These are phyloP conservation scores for Ophioninae sp. DNA, from an alignment of 2,888 invertebrate genomes.

Conservation along the genomic window DNA sequence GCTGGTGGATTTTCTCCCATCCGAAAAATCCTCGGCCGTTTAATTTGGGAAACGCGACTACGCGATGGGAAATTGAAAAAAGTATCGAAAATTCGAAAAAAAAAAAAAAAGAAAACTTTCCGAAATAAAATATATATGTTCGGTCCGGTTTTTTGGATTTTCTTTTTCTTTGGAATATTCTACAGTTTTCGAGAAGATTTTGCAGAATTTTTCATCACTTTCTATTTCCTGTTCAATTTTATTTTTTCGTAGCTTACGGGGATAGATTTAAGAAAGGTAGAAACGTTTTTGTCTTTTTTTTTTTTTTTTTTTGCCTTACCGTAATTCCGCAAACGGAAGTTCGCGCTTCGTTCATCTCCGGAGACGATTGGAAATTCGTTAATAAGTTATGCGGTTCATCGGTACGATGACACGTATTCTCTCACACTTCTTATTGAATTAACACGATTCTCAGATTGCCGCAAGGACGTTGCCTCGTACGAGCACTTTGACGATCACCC, in stretches of 20 bases:
- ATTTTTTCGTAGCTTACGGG: background rate
- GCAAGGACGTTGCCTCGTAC: slow-evolving; percentile 34
- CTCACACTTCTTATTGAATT: slow-evolving; percentile 43
- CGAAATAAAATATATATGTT: too few species aligned
- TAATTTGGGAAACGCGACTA: background rate
- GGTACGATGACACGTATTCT: slow-evolving; percentile 50
- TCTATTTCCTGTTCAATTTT: background rate
- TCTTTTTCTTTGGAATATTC: background rate
- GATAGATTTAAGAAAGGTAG: background rate
- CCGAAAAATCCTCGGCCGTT: background rate
- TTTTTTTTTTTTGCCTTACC: background rate
- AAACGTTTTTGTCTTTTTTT: background rate
- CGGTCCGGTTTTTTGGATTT: background rate
- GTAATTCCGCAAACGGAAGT: background rate
- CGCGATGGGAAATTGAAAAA: too few species aligned
- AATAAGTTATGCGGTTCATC: slow-evolving; percentile 57
- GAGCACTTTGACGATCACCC: background rate
- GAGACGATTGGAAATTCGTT: slow-evolving; percentile 20
- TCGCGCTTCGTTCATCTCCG: background rate
- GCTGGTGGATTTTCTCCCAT: background rate
- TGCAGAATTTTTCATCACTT: background rate
- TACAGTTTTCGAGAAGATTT: background rate
- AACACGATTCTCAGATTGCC: slow-evolving; percentile 38
- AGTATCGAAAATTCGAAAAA: background rate
- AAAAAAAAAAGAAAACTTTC: background rate